Conservation (phyloP, 2,797 vertebrate species). For the Poeciliopsis paucimaculata region DNA sequence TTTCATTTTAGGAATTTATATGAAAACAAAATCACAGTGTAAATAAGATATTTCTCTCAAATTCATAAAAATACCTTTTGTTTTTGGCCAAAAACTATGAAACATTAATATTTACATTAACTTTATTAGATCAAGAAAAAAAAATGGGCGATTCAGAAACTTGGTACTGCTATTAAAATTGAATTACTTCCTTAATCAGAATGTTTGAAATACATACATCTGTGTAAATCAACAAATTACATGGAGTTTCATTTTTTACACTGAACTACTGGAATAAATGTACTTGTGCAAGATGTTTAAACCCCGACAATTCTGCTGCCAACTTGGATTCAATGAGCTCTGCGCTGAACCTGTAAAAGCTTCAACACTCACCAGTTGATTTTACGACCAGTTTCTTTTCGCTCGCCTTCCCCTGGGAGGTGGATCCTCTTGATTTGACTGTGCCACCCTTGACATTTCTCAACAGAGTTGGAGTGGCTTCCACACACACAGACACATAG, state of each 20-base stretch:
- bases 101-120: too few species aligned
- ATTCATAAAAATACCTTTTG: not conserved
- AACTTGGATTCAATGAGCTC: not conserved
- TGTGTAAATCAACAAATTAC: not conserved
- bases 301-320: not conserved
- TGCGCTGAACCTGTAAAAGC: too few species aligned
- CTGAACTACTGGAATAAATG: not conserved
- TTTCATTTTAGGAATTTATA: not conserved
- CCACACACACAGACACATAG: conserved; percentile 37
- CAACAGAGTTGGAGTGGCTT: conserved; percentile 50
- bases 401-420: conserved; percentile 56
- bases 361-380: not conserved
- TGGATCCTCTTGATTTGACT: conserved; percentile 63
- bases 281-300: not conserved
- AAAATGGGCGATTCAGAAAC: too few species aligned
- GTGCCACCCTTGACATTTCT: conserved; percentile 54
- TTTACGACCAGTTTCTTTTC: conserved; percentile 60
- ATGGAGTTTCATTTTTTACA: not conserved
- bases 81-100: not conserved
- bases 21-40: not conserved
- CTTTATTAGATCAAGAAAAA: too few species aligned
- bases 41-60: not conserved
- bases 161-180: not conserved
- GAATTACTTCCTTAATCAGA: not conserved
- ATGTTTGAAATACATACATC: not conserved